phyloP scores from a whole-genome alignment of 1,140 invertebrate genomes.

The Drosophila tsacasi region DNA sequence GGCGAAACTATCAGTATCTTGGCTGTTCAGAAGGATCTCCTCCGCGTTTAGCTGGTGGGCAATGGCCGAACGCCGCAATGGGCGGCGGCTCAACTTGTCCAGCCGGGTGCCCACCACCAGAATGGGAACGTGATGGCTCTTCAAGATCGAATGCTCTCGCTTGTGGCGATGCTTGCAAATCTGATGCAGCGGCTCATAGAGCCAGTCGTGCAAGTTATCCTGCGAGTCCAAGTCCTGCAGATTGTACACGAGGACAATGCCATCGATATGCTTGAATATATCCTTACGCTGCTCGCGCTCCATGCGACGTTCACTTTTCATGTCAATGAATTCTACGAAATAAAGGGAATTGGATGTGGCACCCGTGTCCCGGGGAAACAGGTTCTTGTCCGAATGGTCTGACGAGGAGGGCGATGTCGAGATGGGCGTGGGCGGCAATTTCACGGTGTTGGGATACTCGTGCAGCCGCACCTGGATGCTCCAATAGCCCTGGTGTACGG shows the following conservation, averaged over 20 bases:
- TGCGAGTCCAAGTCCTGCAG: conserved; percentile 49
- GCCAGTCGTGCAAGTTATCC: conserved; percentile 61
- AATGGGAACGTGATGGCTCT: conserved; percentile 53
- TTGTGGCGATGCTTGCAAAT: conserved; percentile 50
- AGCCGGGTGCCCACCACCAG: conserved; percentile 63
- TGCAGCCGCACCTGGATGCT: conserved; percentile 62
- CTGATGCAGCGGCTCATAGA: conserved; percentile 51
- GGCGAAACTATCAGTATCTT: conserved; percentile 33
- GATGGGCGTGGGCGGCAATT: conserved; percentile 44
- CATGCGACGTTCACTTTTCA: conserved; percentile 40
- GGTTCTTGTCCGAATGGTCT: not conserved
- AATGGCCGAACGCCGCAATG: conserved; percentile 32
- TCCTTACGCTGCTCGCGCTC: conserved; percentile 24
- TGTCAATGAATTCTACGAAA: conserved; percentile 66
- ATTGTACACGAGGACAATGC: conserved; percentile 63
- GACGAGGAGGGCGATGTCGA: conserved; percentile 55
- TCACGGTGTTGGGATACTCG: conserved; percentile 31
- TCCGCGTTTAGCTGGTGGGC: conserved; percentile 53
- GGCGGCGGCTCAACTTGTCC: conserved; percentile 38
- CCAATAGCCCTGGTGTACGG: conserved; percentile 40
- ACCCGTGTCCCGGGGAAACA: not conserved
- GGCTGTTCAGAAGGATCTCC: conserved; percentile 58
- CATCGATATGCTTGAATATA: conserved; percentile 56
- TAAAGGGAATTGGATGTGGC: conserved; percentile 38
- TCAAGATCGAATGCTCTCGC: conserved; percentile 28